Percentiles rank a stretch among this genome's conserved stretches.
phyloP scores from a whole-genome alignment of 35 echinoderm and acorn worm species.

The Acanthaster planci region DNA sequence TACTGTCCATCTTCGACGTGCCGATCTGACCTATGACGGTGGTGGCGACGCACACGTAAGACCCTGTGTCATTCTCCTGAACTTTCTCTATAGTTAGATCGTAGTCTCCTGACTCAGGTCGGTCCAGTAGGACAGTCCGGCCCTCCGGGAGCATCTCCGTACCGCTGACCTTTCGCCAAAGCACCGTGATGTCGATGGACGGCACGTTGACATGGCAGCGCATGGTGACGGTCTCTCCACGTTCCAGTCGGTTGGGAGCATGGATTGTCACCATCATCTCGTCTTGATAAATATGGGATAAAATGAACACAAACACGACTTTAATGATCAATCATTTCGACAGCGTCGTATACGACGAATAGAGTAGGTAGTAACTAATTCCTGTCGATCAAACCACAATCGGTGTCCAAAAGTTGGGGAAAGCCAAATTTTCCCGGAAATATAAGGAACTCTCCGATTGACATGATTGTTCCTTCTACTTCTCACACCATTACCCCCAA shows the following conservation, averaged over 20 bases:
- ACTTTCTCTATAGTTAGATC: background rate
- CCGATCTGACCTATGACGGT: background rate
- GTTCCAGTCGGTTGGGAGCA: background rate
- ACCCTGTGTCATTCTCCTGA: background rate
- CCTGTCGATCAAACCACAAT: too few species aligned
- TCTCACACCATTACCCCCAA: too few species aligned
- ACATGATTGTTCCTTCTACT: too few species aligned
- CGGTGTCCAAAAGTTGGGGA: too few species aligned
- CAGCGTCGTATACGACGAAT: too few species aligned
- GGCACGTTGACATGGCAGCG: slow-evolving; percentile 8
- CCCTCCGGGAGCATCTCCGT: background rate
- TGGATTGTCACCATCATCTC: background rate
- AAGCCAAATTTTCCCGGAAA: too few species aligned
- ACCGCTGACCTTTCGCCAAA: slow-evolving; percentile 4
- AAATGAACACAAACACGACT: background rate
- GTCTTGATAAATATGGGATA: background rate
- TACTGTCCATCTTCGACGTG: background rate
- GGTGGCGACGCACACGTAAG: background rate
- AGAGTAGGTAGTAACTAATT: too few species aligned
- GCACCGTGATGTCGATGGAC: slow-evolving; percentile 1
- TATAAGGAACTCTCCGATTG: too few species aligned
- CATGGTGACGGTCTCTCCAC: background rate
- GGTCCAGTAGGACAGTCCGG: background rate
- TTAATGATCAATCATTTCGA: too few species aligned
- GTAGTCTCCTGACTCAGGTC: background rate